Base-by-base conservation (phyloP, 1,140 invertebrate species). In the Drosophila grimshawi region DNA sequence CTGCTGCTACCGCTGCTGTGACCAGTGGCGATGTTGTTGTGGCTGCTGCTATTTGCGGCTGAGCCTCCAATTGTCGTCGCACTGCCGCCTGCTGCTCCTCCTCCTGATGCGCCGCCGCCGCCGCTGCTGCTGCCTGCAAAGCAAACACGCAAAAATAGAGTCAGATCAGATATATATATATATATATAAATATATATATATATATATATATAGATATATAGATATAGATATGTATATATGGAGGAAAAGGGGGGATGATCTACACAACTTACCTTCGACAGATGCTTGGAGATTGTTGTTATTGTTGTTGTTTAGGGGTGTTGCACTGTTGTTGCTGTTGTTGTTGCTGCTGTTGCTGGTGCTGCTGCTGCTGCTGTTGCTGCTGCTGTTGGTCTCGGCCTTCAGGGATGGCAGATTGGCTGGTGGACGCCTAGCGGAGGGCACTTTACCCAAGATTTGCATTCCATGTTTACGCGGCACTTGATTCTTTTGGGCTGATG, bases 391-490 rank as follows among this genome's bases (percentile, higher is more conserved):
- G 89, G 94, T 94, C 95, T 99, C 98, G 93, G 97, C 98, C 95
- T 98, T 99, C 93, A 99, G 94, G 95, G 98, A 98, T 93, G 98
- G 98, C 94, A 99, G 94, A 95, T 98, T 98, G 92, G 97, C 97
- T 93, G 98, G 98, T 94, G 97, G 97, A 93, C 98, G 96, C 93
- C 98, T 96, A 93, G 97, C 96, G 93, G 96, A 97, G 93, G 97
- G 97, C 94, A 99, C 97, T 96, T 98, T 99, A 94, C 98, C 98
- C 95, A 99, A 95, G 94, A 95, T 97, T 97, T 98, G 98, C 95
- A 99, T 97, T 95, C 98, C 98, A 98, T 98, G 97, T 97, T 98
- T 98, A 93, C 97, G 96, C 91, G 95, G 95, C 94, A 96, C 94
- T 95, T 97, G 95, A 94, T 96, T 97, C 94, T 97, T 97, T 91